phyloP scores from a whole-genome alignment of 2,113 vertebrate species.

The Xenopus laevis region DNA sequence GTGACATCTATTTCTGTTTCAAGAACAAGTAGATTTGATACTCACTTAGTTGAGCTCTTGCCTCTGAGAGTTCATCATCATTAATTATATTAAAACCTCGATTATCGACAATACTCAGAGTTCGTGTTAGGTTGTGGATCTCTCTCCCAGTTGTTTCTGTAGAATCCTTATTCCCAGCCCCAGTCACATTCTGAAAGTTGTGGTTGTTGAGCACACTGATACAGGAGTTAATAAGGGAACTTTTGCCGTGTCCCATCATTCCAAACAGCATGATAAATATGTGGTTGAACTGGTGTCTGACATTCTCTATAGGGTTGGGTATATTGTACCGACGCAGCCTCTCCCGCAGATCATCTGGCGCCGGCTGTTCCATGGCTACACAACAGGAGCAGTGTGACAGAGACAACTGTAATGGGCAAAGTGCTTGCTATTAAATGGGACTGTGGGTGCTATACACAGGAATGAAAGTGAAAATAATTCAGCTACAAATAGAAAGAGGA shows the following conservation, averaged over 20 bases:
- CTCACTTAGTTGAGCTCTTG: conserved; percentile 6
- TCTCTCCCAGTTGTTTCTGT: neutral
- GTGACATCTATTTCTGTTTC: too few relatives aligned
- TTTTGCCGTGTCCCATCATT: neutral
- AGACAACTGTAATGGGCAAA: too few relatives aligned
- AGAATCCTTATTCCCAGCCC: neutral
- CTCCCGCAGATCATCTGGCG: too few relatives aligned
- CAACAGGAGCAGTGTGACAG: too few relatives aligned
- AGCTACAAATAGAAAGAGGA: too few relatives aligned
- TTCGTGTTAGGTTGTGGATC: neutral
- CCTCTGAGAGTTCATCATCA: neutral
- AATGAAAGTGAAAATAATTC: too few relatives aligned
- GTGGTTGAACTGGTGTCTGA: neutral
- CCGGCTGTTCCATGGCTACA: too few relatives aligned
- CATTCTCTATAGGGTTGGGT: too few relatives aligned
- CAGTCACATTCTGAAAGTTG: neutral
- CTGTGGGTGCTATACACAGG: too few relatives aligned
- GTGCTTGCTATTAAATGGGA: too few relatives aligned
- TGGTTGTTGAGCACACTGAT: neutral
- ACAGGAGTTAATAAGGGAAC: conserved; percentile 8
- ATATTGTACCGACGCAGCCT: too few relatives aligned
- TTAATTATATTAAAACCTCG: neutral
- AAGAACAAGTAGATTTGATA: neutral
- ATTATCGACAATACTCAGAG: conserved; percentile 1
- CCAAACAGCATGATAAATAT: conserved; percentile 4